Conservation (phyloP, 1,140 invertebrate species). For the Acarapis woodi region DNA sequence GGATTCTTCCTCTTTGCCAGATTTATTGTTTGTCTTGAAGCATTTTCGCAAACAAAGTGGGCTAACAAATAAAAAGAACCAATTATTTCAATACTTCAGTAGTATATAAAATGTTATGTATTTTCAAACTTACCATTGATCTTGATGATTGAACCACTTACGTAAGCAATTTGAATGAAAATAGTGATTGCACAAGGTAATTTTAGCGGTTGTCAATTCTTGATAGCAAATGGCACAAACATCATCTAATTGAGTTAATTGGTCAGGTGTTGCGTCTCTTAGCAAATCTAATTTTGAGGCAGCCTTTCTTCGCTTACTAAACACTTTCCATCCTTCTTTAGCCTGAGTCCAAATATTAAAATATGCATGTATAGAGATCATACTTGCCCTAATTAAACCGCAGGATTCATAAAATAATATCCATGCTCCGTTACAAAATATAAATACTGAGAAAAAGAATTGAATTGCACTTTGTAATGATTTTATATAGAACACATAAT, state of each 20-base stretch:
- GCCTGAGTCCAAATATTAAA: constrained; percentile 91
- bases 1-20: too few species aligned
- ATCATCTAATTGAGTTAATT: constrained; percentile 45
- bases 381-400: constrained; percentile 52
- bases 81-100: too few species aligned
- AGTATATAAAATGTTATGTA: too few species aligned
- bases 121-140: constrained; percentile 25
- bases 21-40: too few species aligned
- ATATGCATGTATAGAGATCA: constrained; percentile 86
- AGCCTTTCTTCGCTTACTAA: constrained; percentile 64
- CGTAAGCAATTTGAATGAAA: constrained; percentile 78
- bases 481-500: constrained; percentile 72
- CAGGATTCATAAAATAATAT: constrained; percentile 69
- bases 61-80: too few species aligned
- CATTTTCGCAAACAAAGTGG: too few species aligned
- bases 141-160: constrained; percentile 75
- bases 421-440: constrained; percentile 81
- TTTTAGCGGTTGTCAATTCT: constrained; percentile 62
- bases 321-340: constrained; percentile 55
- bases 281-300: constrained; percentile 73
- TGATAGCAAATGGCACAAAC: constrained; percentile 91
- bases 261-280: constrained; percentile 42
- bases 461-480: constrained; percentile 47
- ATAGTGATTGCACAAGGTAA: constrained; percentile 70
- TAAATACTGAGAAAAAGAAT: constrained; percentile 73